These are phyloP conservation scores for Barnardius zonarius DNA, from an alignment of 2,113 vertebrate species.

Conservation along the genomic window DNA sequence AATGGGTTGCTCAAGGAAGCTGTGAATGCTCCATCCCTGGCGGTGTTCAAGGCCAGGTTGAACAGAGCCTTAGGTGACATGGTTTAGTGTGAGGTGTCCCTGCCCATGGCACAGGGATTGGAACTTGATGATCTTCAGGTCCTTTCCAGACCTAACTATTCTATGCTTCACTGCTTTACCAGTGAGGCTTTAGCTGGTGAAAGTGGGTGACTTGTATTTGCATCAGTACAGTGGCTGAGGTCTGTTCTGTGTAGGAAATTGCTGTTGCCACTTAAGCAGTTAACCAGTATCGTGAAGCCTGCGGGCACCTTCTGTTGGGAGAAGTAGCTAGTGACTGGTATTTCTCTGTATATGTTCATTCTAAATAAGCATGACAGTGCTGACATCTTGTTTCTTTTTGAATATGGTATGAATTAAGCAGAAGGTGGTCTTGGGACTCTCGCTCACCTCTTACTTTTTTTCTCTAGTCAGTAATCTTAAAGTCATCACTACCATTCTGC, in stretches of 20 bases:
- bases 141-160: not conserved
- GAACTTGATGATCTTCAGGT: not conserved
- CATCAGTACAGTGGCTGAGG: not conserved
- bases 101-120: not conserved
- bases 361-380: not conserved
- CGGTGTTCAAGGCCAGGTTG: not conserved
- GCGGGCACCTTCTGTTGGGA: not conserved
- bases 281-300: not conserved
- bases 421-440: not conserved
- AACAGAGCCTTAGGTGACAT: not conserved
- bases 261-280: not conserved
- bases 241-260: not conserved
- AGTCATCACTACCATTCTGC: not conserved
- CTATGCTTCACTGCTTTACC: not conserved
- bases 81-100: not conserved
- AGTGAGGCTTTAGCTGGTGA: not conserved
- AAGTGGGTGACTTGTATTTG: not conserved
- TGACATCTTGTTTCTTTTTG: not conserved
- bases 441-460: not conserved
- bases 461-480: not conserved
- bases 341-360: not conserved
- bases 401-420: not conserved
- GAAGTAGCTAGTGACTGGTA: not conserved
- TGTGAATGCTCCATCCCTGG: not conserved
- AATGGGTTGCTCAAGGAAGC: not conserved